Evolutionary conservation across 2,888 invertebrate species (phyloP).

Genomic region (Cyclophora albipunctata): DNA sequence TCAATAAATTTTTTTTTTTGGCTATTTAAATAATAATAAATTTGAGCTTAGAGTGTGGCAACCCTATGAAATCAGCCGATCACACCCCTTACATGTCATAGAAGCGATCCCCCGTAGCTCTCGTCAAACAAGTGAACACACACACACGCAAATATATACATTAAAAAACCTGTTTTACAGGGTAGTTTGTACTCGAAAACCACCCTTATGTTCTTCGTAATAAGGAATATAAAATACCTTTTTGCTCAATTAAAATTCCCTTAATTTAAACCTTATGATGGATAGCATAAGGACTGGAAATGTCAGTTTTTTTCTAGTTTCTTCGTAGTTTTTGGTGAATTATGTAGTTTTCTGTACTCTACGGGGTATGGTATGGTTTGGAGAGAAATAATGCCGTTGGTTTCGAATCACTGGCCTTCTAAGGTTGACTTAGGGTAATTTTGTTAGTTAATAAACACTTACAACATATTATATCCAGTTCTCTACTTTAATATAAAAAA

Average conservation of each 20-base stretch:
- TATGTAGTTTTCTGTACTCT: constrained; percentile 10
- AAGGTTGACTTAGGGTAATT: no score
- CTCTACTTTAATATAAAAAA: no score
- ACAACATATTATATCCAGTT: no score
- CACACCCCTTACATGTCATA: constrained; percentile 52
- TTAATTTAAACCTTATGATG: no score
- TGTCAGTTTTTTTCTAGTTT: constrained; percentile 16
- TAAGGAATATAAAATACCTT: no score
- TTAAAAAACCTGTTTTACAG: constrained; percentile 61
- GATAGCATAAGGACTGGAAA: constrained; percentile 15
- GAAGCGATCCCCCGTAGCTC: constrained; percentile 43
- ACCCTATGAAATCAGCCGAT: constrained; percentile 43
- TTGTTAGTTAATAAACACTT: no score
- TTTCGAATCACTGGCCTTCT: no score
- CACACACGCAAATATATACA: constrained; percentile 53
- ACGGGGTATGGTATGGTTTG: constrained; percentile 4
- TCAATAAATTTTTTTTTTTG: no score
- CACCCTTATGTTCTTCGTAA: no score
- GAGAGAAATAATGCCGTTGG: no score
- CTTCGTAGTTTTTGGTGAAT: constrained; percentile 5
- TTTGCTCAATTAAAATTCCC: no score
- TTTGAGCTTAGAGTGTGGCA: constrained; percentile 19
- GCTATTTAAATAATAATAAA: no score
- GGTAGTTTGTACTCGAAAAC: constrained; percentile 31
- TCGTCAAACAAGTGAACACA: constrained; percentile 52